Conservation (phyloP, 2,888 invertebrate genomes). For the Neria commutata region DNA sequence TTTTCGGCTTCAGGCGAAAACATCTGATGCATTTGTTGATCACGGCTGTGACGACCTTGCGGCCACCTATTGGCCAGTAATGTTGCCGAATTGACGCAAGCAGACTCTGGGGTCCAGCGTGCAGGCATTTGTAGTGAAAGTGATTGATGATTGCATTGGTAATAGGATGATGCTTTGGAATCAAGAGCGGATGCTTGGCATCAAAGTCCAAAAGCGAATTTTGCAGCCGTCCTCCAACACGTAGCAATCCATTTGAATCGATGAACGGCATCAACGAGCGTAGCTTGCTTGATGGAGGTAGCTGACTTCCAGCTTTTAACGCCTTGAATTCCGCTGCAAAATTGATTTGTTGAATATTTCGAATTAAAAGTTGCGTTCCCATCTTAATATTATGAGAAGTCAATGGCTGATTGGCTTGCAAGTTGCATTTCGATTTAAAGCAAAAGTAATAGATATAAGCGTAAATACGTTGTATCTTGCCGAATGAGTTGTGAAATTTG, state of each 20-base stretch:
- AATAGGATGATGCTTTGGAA: neutral
- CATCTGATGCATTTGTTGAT: neutral
- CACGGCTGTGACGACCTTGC: neutral
- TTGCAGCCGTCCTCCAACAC: neutral
- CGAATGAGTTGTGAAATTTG: slow-evolving; percentile 2
- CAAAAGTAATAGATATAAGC: slow-evolving; percentile 10
- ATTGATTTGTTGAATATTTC: slow-evolving; percentile 1
- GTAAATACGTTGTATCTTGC: slow-evolving; percentile 9
- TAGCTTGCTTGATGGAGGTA: too few species aligned
- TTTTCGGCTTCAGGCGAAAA: neutral
- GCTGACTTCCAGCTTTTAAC: neutral
- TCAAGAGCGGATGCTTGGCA: neutral
- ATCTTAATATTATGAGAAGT: neutral
- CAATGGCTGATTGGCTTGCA: neutral
- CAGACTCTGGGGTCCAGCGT: neutral
- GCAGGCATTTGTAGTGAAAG: neutral
- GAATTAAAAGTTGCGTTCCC: slow-evolving; percentile 5
- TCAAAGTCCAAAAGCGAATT: neutral
- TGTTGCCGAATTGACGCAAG: neutral
- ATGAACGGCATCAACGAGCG: neutral
- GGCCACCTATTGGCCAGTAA: neutral
- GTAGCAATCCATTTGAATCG: neutral
- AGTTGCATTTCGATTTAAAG: slow-evolving; percentile 2
- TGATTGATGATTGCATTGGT: neutral
- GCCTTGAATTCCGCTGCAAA: neutral